phyloP scores from a whole-genome alignment of 2,888 invertebrate genomes.

The Troides oblongomaculatus region DNA sequence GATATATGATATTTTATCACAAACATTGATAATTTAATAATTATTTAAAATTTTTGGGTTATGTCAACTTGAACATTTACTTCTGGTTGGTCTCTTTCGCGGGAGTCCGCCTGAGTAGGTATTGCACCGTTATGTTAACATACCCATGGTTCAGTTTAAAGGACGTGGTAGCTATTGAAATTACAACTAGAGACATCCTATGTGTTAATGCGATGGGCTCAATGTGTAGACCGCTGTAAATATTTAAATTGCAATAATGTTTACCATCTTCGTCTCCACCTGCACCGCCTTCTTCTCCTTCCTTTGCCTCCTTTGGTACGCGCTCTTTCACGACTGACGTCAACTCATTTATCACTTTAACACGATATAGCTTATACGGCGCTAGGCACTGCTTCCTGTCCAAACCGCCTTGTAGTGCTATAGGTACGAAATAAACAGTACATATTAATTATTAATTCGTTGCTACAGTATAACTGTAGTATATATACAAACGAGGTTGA shows the following conservation, averaged over 20 bases:
- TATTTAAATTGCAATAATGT: slow-evolving; percentile 5
- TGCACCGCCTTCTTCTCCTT: slow-evolving; percentile 39
- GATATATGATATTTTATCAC: no score
- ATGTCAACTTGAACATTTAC: no score
- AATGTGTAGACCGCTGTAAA: no score
- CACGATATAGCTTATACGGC: slow-evolving; percentile 68
- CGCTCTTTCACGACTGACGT: slow-evolving; percentile 56
- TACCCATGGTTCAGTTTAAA: no score
- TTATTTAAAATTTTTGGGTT: no score
- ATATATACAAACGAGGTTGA: background rate
- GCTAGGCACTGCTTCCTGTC: slow-evolving; percentile 61
- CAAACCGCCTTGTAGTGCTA: slow-evolving; percentile 61
- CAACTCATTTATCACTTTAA: slow-evolving; percentile 63
- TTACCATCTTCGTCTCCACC: slow-evolving; percentile 47
- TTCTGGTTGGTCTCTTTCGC: no score
- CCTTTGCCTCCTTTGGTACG: slow-evolving; percentile 30
- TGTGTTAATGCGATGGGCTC: background rate
- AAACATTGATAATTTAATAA: no score
- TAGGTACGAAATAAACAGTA: background rate
- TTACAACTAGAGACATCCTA: background rate
- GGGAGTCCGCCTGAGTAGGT: no score
- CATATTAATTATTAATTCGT: background rate
- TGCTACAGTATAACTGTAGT: background rate
- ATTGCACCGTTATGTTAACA: no score
- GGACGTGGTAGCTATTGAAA: no score